phyloP scores from a whole-genome alignment of 2,888 invertebrate species.

The Hirtodrosophila trivittata region DNA sequence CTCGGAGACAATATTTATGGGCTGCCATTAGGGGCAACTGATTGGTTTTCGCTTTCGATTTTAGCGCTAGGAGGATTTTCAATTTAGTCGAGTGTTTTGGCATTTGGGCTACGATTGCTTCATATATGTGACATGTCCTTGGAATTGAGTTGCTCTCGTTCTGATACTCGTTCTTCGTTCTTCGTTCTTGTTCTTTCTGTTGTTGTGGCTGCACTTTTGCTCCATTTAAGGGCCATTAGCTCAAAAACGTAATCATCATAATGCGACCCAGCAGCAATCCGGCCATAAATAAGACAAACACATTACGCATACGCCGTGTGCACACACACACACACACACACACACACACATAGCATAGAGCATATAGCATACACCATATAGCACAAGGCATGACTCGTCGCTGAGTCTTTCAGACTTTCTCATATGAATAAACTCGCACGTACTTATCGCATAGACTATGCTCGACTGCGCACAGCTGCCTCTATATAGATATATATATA shows the following conservation, averaged over 20 bases:
- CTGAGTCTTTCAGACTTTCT: constrained; percentile 49
- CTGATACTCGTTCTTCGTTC: constrained; percentile 15
- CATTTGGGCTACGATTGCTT: constrained; percentile 13
- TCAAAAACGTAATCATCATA: constrained; percentile 74
- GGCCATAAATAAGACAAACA: constrained; percentile 75
- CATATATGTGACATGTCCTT: constrained; percentile 39
- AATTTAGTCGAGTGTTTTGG: constrained; percentile 56
- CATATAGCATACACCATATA: constrained; percentile 18
- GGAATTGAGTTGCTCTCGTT: constrained; percentile 25
- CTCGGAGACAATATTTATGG: constrained; percentile 73
- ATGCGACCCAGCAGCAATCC: constrained; percentile 65
- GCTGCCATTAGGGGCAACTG: constrained; percentile 81
- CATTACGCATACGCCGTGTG: constrained; percentile 72
- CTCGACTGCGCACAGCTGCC: constrained; percentile 76
- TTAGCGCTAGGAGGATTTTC: constrained; percentile 46
- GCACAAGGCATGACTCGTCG: constrained; percentile 7
- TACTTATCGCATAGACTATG: constrained; percentile 79
- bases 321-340: no score
- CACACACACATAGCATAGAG: constrained; percentile 23
- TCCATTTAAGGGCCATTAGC: constrained; percentile 71
- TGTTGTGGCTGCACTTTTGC: constrained; percentile 33
- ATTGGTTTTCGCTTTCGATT: constrained; percentile 78
- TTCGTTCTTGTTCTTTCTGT: constrained; percentile 6
- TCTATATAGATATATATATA: constrained; percentile 10
- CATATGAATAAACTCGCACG: constrained; percentile 78